Conservation (phyloP, 2,113 vertebrate genomes). For the Morone saxatilis region DNA sequence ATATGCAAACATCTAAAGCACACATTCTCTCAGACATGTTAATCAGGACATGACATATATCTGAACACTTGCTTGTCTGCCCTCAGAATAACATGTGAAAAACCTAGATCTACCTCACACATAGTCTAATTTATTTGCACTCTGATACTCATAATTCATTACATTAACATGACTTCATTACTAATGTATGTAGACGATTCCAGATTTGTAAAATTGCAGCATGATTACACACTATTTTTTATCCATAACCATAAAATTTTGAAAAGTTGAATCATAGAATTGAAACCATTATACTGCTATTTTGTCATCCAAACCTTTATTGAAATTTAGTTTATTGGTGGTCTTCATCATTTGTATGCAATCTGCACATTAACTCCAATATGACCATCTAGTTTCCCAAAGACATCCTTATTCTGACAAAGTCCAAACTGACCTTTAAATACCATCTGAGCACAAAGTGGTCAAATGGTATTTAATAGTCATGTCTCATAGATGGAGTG, state of each 20-base stretch:
- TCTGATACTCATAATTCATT: conserved; percentile 46
- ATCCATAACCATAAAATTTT: conserved; percentile 72
- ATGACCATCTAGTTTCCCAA: conserved; percentile 9
- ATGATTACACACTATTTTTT: conserved; percentile 69
- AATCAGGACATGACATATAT: conserved; percentile 37
- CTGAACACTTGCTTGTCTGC: conserved; percentile 25
- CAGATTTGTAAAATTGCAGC: conserved; percentile 57
- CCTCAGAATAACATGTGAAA: conserved; percentile 28
- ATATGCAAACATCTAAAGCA: conserved; percentile 79
- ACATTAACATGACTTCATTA: conserved; percentile 54
- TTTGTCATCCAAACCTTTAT: conserved; percentile 72
- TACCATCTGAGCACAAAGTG: conserved; percentile 46
- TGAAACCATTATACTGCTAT: conserved; percentile 91
- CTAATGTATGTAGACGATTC: conserved; percentile 30
- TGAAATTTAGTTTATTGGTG: conserved; percentile 78
- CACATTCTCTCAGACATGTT: conserved; percentile 52
- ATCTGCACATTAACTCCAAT: conserved; percentile 11
- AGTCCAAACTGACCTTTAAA: conserved; percentile 69
- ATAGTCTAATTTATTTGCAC: conserved; percentile 45
- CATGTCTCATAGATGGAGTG: conserved; percentile 39
- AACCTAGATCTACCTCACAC: conserved; percentile 39
- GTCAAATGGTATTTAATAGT: conserved; percentile 55
- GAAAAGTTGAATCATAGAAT: conserved; percentile 77
- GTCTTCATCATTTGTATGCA: conserved; percentile 74
- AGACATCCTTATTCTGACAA: conserved; percentile 55